phyloP scores from a whole-genome alignment of 2,888 invertebrate species.

The Drosophila tanythrix region DNA sequence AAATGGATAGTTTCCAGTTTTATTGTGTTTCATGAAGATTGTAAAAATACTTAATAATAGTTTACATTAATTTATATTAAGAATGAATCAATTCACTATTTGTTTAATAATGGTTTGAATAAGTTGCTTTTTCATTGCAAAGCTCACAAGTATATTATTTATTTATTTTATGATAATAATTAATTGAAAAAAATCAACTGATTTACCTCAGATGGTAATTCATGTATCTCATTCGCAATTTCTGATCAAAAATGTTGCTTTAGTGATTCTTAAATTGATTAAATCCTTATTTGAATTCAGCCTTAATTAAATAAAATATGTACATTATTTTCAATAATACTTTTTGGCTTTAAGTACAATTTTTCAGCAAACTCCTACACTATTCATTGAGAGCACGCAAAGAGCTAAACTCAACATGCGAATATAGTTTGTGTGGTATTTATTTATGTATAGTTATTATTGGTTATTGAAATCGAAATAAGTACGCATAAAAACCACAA shows the following conservation, averaged over 20 bases:
- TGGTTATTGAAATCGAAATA: conserved; percentile 52
- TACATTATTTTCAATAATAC: neutral
- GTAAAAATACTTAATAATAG: no score
- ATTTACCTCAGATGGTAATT: neutral
- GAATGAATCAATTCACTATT: neutral
- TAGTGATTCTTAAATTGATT: neutral
- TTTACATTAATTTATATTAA: neutral
- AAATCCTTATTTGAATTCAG: neutral
- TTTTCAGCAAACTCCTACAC: neutral
- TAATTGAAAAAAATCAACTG: no score
- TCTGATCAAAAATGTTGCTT: neutral
- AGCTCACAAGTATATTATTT: neutral
- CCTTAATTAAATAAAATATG: neutral
- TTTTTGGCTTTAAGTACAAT: no score
- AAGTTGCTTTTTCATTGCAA: neutral
- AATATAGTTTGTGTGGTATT: conserved; percentile 17
- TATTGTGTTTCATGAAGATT: neutral
- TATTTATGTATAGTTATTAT: conserved; percentile 43
- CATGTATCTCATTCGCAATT: neutral
- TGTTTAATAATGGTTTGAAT: neutral
- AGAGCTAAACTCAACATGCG: conserved; percentile 28
- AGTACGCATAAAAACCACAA: conserved; percentile 47
- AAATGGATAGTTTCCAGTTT: neutral
- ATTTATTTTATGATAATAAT: neutral
- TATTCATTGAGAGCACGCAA: neutral